These are phyloP conservation scores for Hermetia illucens DNA, from an alignment of 1,140 invertebrate species.

Conservation along the genomic window DNA sequence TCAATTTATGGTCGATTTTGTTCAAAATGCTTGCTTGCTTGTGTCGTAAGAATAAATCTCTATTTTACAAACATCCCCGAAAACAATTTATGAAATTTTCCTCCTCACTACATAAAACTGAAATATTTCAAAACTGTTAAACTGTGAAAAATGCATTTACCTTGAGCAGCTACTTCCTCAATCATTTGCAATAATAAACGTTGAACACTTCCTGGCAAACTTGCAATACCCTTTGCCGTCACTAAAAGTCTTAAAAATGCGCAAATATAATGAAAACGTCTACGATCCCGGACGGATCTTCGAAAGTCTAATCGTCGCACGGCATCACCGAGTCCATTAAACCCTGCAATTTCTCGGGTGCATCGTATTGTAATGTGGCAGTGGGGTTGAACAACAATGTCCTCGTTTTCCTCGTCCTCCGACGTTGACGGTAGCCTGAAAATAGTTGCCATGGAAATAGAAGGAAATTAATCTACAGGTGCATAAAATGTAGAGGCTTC, in stretches of 20 bases:
- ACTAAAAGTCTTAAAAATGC: conserved; percentile 81
- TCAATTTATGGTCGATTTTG: no score
- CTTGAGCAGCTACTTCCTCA: conserved; percentile 84
- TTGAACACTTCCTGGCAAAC: conserved; percentile 82
- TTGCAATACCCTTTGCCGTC: conserved; percentile 62
- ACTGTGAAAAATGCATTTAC: conserved; percentile 34
- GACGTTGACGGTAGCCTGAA: conserved; percentile 9
- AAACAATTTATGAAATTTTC: background rate
- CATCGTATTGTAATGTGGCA: conserved; percentile 86
- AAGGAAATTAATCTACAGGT: conserved; percentile 5
- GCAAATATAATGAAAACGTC: conserved; percentile 93
- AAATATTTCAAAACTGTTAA: background rate
- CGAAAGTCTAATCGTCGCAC: conserved; percentile 87
- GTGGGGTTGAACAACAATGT: conserved; percentile 57
- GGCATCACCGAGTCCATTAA: conserved; percentile 89
- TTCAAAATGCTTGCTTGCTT: no score
- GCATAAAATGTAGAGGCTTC: no score
- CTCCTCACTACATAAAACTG: background rate
- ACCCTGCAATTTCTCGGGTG: conserved; percentile 87
- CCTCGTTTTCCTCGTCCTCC: conserved; percentile 27
- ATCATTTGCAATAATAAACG: conserved; percentile 85
- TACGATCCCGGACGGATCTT: conserved; percentile 82
- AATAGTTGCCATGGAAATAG: conserved; percentile 4
- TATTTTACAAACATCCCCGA: background rate
- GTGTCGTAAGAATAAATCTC: no score